Base-by-base conservation (phyloP, 2,797 vertebrate genomes). In the Apodemus agrarius region DNA sequence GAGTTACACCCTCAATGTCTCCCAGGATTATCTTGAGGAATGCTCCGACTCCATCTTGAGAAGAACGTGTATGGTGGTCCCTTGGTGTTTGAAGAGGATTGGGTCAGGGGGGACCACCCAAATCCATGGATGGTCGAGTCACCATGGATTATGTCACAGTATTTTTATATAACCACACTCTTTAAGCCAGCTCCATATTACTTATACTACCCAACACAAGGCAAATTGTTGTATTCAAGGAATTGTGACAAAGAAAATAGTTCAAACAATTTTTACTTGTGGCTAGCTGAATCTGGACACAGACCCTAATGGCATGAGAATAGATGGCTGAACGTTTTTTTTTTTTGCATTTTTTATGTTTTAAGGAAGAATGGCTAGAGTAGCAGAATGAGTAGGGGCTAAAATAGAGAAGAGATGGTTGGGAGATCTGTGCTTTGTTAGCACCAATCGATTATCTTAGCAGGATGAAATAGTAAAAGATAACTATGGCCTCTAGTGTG, bases 301-400 rank as follows among this genome's bases (percentile, higher is more conserved):
- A 74, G 40, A 40, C 21, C 3, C 19, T 0, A 37, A 21, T 19
- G 40, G 0, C 5, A 34, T 17, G n/a, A 17, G 13, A 12, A 67
- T 3, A 54, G 43, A 59, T 26, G 21, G 2, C 34, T 40, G 1
- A 43, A 22, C 22, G 81, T 84, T 91, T 91, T 87, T 84, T 91
- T 91, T 87, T 65, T 94, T 52, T 52, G 52, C 52, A 52, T 52
- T 52, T 52, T 82, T 31, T 89, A 69, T 59, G 59, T 91, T 95
- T 86, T 17, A 95, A 65, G 79, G 88, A 75, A 89, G 59, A 81
- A 76, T 82, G 5, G 40, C 22, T 61, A 93, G 96, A 76, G 67
- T 40, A 46, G 16, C 7, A 61, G 74, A 93, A 29, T 83, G 40
- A 85, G 31, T 93, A 80, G 37, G 6, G 76, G 43, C 46, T 94